Percentiles rank a stretch among this genome's conserved stretches.
phyloP scores from a whole-genome alignment of 2,797 vertebrate species.

The Mormyrops boulengeri region DNA sequence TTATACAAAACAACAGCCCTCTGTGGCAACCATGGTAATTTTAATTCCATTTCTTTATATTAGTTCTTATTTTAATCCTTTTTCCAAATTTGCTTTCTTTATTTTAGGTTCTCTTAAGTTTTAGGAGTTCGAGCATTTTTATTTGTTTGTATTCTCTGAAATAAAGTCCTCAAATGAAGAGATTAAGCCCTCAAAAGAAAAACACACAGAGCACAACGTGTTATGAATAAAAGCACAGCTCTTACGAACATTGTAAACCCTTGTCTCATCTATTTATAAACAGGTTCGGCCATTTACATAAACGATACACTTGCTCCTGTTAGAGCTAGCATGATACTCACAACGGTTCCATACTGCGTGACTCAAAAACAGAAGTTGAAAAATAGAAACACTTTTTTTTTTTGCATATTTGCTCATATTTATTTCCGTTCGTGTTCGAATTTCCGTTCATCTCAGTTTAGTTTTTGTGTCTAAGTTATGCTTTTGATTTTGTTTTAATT shows the following conservation, averaged over 20 bases:
- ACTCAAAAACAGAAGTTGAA: not conserved
- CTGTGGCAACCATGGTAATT: not conserved
- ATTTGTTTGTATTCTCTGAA: not conserved
- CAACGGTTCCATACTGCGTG: not conserved
- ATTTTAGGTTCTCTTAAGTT: not conserved
- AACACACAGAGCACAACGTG: not conserved
- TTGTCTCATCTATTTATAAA: not conserved
- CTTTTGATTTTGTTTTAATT: not conserved
- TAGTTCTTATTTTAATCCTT: not conserved
- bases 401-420: not conserved
- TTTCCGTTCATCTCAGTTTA: not conserved
- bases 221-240: not conserved
- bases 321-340: not conserved
- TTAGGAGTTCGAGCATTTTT: not conserved
- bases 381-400: not conserved
- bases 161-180: not conserved
- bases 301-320: not conserved
- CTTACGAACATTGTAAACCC: not conserved
- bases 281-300: not conserved
- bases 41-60: not conserved
- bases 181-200: too few relatives aligned
- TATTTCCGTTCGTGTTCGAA: not conserved
- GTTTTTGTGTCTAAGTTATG: not conserved
- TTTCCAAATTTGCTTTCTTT: not conserved
- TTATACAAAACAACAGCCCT: not conserved